These are phyloP conservation scores for Nezara viridula DNA, from an alignment of 2,888 invertebrate species.

Conservation along the genomic window DNA sequence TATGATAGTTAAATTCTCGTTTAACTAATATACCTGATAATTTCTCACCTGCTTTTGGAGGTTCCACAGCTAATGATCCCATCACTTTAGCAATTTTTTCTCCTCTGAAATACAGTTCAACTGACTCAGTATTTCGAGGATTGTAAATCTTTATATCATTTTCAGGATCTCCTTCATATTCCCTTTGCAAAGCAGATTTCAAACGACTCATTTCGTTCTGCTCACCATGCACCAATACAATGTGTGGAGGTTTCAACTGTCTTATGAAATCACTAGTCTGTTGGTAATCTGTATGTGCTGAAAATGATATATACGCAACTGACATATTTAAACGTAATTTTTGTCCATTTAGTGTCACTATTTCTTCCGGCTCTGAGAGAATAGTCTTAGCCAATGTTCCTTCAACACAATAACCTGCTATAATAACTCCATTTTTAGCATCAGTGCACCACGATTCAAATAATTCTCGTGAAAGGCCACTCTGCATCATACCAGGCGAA, in stretches of 20 bases:
- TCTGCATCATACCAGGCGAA: constrained; percentile 99
- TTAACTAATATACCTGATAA: constrained; percentile 96
- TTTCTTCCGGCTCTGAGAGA: constrained; percentile 97
- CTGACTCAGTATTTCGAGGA: constrained; percentile 94
- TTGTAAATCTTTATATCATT: constrained; percentile 93
- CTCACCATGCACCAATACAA: constrained; percentile 97
- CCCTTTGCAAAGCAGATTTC: constrained; percentile 92
- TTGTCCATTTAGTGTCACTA: constrained; percentile 94
- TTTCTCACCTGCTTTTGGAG: constrained; percentile 82
- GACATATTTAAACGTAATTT: constrained; percentile 97
- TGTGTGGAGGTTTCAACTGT: constrained; percentile 93
- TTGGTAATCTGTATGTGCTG: constrained; percentile 98
- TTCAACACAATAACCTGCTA: constrained; percentile 93
- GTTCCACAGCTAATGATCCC: constrained; percentile 89
- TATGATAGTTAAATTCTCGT: constrained; percentile 97
- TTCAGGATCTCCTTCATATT: constrained; percentile 88
- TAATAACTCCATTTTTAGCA: constrained; percentile 97
- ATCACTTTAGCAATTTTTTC: constrained; percentile 99
- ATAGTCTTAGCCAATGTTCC: constrained; percentile 94
- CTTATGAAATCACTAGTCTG: constrained; percentile 98
- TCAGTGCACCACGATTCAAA: constrained; percentile 99
- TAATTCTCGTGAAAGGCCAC: constrained; percentile 94
- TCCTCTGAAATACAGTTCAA: constrained; percentile 94
- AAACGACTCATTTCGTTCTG: constrained; percentile 98
- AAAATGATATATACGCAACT: constrained; percentile 99